Evolutionary conservation across 2,797 vertebrate species (phyloP), one percentile per base, ranked within the genome.

Genomic region (Gymnothorax javanicus): DNA sequence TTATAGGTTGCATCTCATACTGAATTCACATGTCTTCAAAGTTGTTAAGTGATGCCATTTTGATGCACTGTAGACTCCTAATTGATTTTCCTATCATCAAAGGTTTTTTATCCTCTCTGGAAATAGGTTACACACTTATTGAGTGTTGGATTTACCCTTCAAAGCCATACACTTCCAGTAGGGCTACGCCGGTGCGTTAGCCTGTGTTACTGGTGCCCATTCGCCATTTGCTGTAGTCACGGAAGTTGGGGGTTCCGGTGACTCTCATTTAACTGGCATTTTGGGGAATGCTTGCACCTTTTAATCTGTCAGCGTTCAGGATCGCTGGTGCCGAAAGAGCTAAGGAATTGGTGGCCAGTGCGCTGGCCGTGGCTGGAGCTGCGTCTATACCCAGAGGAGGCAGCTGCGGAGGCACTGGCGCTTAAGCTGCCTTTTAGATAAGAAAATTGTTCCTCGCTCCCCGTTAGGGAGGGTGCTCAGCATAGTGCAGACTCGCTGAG

Each of bases 201-300:
- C 56, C 54, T 27, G 25, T 15, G 56, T 33, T 69, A 43, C 11
- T n/a, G 33, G 9, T 23, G 7, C 17, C 84, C 33, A 50, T 86
- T 56, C 88, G 62, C 64, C 23, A 9, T 82, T 20, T 69, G 73
- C 69, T 23, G 77, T 62, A 84, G 77, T 81, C 11, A 0, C 4
- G 50, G 52, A 54, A 23, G n/a, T 50, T 12, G 33, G 64, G 60
- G 50, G 13, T 81, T 54, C 52, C 15, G 13, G 20, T 81, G 8
- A 88, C 87, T 56, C n/a, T 85, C 20, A 58, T 83, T 43, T 43
- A 71, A 83, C 27, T 9, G 62, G 57, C 69, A 89, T 86, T 88
- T 87, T 93, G 93, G 92, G 92, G 93, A 94, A 90, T 83, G 89
- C 88, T 87, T 85, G 91, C 93, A 91, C 91, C 64, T 85, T 43